Evolutionary conservation across 2,113 vertebrate genomes (phyloP).

Genomic region (Naja naja): DNA sequence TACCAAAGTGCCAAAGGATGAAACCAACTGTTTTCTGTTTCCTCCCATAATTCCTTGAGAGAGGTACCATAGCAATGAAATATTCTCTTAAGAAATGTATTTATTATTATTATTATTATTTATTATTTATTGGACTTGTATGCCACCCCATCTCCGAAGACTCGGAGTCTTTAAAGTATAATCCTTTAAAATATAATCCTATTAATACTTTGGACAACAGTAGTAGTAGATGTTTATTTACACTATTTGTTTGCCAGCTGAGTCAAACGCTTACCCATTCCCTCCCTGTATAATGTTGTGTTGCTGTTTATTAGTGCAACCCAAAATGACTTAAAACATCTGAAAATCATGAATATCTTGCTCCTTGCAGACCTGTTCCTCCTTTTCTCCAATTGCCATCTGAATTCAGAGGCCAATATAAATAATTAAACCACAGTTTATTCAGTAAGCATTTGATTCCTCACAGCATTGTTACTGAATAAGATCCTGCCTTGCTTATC

Average conservation of each 20-base stretch:
- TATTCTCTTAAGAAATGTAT: background rate
- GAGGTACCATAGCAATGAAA: background rate
- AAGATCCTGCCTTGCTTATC: background rate
- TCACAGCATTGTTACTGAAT: background rate
- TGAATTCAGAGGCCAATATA: background rate
- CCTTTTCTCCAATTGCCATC: background rate
- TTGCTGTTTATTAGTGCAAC: background rate
- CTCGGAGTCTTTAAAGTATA: no score
- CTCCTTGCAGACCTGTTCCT: background rate
- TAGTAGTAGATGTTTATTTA: background rate
- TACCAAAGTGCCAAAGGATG: background rate
- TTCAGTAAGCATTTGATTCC: background rate
- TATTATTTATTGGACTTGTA: no score
- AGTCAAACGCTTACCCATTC: background rate
- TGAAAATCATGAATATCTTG: background rate
- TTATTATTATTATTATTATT: no score
- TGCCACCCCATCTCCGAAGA: no score
- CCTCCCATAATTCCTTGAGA: background rate
- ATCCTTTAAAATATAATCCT: background rate
- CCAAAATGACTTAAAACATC: background rate
- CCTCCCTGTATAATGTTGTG: background rate
- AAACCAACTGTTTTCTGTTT: background rate
- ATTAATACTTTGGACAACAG: background rate
- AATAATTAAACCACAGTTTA: background rate
- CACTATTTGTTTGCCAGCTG: background rate